A percentile compares a stretch with the other conserved stretches of the same genome.
Evolutionary conservation across 2,888 invertebrate genomes (phyloP).

Genomic region (Netelia fuscicornis): DNA sequence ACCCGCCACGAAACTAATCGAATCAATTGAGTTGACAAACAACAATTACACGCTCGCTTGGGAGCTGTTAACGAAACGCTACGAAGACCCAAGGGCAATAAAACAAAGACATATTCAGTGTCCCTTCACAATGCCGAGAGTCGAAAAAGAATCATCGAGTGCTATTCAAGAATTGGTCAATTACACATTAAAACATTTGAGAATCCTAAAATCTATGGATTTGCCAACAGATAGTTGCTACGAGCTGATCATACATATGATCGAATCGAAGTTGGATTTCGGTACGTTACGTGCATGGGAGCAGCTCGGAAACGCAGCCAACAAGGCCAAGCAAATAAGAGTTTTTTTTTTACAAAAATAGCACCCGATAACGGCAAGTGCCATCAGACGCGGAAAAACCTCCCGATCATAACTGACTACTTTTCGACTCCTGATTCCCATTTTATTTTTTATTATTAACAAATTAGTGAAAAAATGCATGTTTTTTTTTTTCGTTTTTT

Average conservation of each 20-base stretch:
- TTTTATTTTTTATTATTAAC: too few species aligned
- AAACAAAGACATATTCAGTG: conserved; percentile 61
- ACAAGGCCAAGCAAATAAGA: too few species aligned
- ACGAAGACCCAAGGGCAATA: conserved; percentile 20
- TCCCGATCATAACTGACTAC: too few species aligned
- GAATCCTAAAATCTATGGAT: conserved; percentile 57
- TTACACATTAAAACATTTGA: conserved; percentile 58
- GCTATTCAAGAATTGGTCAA: conserved; percentile 65
- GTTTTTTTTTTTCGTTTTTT: too few species aligned
- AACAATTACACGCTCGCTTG: conserved; percentile 65
- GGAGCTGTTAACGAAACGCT: conserved; percentile 62
- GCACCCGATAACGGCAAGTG: too few species aligned
- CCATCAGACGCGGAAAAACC: too few species aligned
- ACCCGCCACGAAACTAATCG: conserved; percentile 59
- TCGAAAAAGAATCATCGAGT: conserved; percentile 57
- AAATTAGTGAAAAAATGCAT: too few species aligned
- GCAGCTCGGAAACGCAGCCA: too few species aligned
- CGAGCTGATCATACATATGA: conserved; percentile 63
- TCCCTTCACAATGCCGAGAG: conserved; percentile 53
- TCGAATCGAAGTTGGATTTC: conserved; percentile 27
- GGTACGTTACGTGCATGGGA: background rate
- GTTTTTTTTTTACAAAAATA: too few species aligned
- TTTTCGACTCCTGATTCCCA: too few species aligned
- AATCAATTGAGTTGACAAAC: conserved; percentile 41
- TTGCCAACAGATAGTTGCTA: conserved; percentile 63